Percentiles rank a stretch among this genome's conserved stretches.
These are phyloP conservation scores for Penaeus chinensis DNA, from an alignment of 1,140 invertebrate genomes.

Conservation along the genomic window DNA sequence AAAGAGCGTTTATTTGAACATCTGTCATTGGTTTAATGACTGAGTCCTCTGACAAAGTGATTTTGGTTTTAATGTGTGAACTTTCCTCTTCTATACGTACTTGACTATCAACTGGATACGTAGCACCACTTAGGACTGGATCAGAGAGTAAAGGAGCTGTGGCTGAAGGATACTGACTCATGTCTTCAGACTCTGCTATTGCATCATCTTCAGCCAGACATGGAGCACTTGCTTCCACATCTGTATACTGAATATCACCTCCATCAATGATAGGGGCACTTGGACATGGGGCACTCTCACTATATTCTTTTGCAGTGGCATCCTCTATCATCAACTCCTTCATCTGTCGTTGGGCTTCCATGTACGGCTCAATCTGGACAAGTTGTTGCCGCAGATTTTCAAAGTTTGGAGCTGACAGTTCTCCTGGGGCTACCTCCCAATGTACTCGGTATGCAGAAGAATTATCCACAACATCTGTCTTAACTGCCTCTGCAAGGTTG, in stretches of 20 bases:
- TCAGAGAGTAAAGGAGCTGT: neutral
- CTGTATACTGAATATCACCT: no score
- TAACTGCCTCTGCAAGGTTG: neutral
- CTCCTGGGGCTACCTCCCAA: neutral
- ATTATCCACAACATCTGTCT: neutral
- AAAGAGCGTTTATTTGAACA: slow-evolving; percentile 72
- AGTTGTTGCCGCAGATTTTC: slow-evolving; percentile 30
- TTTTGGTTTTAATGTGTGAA: slow-evolving; percentile 27
- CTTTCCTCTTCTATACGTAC: neutral
- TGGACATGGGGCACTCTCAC: neutral
- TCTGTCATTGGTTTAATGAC: slow-evolving; percentile 48
- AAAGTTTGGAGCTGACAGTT: slow-evolving; percentile 33
- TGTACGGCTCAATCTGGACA: slow-evolving; percentile 37
- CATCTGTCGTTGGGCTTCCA: slow-evolving; percentile 45
- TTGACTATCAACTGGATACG: neutral
- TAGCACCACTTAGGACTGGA: neutral
- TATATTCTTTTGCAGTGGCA: neutral
- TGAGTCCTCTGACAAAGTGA: slow-evolving; percentile 29
- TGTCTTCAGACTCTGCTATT: neutral
- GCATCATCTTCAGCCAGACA: neutral
- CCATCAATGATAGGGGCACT: slow-evolving; percentile 43
- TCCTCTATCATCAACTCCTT: slow-evolving; percentile 35
- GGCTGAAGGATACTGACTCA: neutral
- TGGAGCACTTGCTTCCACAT: neutral
- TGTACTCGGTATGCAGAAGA: neutral